phyloP scores from a whole-genome alignment of 2,797 vertebrate species.

The Diceros bicornis region DNA sequence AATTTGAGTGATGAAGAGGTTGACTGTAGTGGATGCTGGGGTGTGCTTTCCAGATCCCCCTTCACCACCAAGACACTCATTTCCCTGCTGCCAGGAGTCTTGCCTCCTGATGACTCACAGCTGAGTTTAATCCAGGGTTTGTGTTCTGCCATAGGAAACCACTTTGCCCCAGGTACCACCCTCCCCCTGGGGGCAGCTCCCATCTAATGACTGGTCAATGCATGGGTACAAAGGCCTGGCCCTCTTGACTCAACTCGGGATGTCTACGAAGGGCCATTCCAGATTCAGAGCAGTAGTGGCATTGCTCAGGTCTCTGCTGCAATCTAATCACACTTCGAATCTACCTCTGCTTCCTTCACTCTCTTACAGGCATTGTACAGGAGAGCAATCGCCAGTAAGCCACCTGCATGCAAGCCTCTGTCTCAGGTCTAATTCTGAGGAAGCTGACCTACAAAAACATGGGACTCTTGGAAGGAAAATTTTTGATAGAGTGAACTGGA shows the following conservation, averaged over 20 bases:
- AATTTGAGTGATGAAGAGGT: background rate
- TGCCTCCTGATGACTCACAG: background rate
- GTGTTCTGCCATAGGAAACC: background rate
- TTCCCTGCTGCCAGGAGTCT: background rate
- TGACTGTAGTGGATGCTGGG: background rate
- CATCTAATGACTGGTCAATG: background rate
- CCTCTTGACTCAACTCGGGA: background rate
- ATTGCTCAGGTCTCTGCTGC: background rate
- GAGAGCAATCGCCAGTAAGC: background rate
- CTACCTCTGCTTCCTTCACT: background rate
- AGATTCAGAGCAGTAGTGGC: background rate
- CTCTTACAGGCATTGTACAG: background rate
- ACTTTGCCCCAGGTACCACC: background rate
- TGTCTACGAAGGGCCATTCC: background rate
- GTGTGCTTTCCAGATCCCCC: background rate
- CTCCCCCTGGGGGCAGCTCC: background rate
- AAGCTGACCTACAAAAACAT: background rate
- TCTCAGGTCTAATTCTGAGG: background rate
- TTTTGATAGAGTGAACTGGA: background rate
- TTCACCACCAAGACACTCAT: background rate
- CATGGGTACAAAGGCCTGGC: background rate
- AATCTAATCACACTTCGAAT: background rate
- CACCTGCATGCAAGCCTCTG: background rate
- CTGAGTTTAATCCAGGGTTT: background rate
- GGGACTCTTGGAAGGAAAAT: background rate